Evolutionary conservation across 2,888 invertebrate species (phyloP), one percentile per base, ranked within the genome.

Genomic region (Melinopterus prodromus): DNA sequence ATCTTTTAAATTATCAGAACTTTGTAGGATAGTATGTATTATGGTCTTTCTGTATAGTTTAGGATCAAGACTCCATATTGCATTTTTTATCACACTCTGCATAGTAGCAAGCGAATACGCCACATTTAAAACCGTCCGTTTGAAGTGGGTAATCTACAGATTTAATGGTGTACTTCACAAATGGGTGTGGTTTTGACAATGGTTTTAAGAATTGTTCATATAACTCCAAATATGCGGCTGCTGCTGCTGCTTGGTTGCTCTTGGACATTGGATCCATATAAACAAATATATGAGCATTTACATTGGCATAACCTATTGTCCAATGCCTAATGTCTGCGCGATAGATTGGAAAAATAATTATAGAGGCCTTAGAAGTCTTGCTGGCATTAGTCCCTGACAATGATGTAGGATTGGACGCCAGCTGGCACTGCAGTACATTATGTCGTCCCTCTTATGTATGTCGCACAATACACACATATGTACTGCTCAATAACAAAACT

Each of bases 401-500:
- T 53, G 7, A 12, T 9, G 12, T 12, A 12, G 53, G 53, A 12
- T 53, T 53, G 7, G 7, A 9, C 12, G 12, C 7, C 12, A 53
- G 9, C 5, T 53, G 53, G 12, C 53, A 53, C 12, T 2, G 53
- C 12, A 53, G 12, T 53, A 53, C 9, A 53, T 9, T 9, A 53
- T 53, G 12, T 53, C 53, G 53, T 53, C 53, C 12, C 2, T 53
- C 53, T 53, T 7, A 53, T 53, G 12, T 1, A 53, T 9, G 12
- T 53, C 53, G 12, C 53, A 53, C 1, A 53, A 9, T 53, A 53
- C 9, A 53, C 53, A 3, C 1, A 53, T 7, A 26, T 26, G 5
- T 53, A 53, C 9, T 53, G 53, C 1, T 53, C 9, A 53, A 76
- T 37, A 53, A 76, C 16, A 26, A 76, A 76, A 76, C 37, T 76